Base-by-base conservation (phyloP, 2,888 invertebrate species). In the Acanthacorydalis orientalis region DNA sequence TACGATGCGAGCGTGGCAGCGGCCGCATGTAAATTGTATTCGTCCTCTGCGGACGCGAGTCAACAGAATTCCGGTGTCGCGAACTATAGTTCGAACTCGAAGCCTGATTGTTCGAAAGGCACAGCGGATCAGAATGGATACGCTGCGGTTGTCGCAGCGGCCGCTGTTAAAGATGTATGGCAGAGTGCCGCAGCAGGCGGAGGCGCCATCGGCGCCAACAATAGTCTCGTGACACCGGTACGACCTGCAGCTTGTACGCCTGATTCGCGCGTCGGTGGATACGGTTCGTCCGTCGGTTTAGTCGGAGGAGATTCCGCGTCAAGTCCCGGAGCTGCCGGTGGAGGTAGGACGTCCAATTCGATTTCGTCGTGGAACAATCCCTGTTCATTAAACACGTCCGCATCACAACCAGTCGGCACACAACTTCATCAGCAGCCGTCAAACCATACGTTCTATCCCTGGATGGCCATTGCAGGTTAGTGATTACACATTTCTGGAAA, bases 381-480 rank as follows among this genome's bases (percentile, higher is more conserved):
- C 67, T 89, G 89, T 73, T 78, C 83, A 58, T 74, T 89, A 62
- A 87, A 87, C 62, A 80, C 85, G 56, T 75, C 86, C 54, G 81
- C 84, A 53, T 78, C 83, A 62, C 80, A 82, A 67, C 78, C 81
- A 54, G 75, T 75, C 54, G 79, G 82, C 45, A 85, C 86, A 58
- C 88, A 84, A 64, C 82, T 88, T 57, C 88, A 89, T 69, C 90
- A 90, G 70, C 86, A 87, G 72, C 77, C 83, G 68, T 80, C 78
- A 71, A 87, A 82, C 70, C 90, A 91, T 78, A 90, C 90, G 64
- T 92, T 92, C 75, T 92, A 92, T 73, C 92, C 92, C 59, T 92
- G 92, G 92, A 92, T 92, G 92, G 91, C 91, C 72, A 91, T 92
- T 77, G 91, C 91, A 91, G 92, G 92, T 91, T 70, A 82, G 87